Evolutionary conservation across 2,113 vertebrate species (phyloP).

Genomic region (Lycaon pictus): DNA sequence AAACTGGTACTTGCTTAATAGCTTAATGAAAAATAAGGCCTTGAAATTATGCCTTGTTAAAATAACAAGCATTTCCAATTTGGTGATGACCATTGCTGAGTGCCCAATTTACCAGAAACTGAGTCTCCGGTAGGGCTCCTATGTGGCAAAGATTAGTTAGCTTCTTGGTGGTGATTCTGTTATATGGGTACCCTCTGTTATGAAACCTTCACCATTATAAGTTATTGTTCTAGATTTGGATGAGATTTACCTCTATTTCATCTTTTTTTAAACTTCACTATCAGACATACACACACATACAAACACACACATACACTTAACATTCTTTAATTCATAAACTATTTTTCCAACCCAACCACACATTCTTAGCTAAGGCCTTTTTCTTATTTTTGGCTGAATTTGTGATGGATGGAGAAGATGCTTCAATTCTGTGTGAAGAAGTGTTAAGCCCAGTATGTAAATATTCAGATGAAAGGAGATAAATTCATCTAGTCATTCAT

Average conservation of each 20-base stretch:
- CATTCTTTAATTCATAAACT: slow-evolving; percentile 28
- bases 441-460: neutral
- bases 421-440: neutral
- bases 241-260: neutral
- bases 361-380: neutral
- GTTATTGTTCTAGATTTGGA: neutral
- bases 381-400: neutral
- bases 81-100: neutral
- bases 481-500: neutral
- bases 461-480: neutral
- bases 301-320: neutral
- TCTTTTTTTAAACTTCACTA: neutral
- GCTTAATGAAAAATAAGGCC: neutral
- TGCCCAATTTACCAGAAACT: neutral
- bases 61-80: neutral
- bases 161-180: neutral
- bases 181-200: neutral
- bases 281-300: neutral
- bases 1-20: neutral
- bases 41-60: neutral
- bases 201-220: neutral
- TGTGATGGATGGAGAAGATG: neutral
- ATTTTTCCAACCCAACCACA: neutral
- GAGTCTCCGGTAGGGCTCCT: neutral
- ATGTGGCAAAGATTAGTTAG: neutral